Conservation (phyloP, 2,113 vertebrate genomes). For the Megaleporinus macrocephalus region DNA sequence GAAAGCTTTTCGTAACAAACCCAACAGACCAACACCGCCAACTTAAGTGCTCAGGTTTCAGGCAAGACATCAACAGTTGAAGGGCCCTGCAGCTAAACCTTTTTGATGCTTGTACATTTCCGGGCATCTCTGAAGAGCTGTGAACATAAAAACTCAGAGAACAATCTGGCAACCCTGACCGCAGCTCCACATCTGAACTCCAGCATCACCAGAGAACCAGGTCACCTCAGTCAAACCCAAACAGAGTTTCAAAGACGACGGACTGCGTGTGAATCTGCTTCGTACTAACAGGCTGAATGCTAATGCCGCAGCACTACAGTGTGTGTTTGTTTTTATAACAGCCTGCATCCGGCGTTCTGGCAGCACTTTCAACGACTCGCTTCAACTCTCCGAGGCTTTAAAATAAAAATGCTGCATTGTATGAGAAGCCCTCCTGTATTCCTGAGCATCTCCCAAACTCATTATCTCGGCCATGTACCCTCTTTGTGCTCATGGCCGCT, state of each 20-base stretch:
- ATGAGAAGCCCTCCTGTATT: not conserved
- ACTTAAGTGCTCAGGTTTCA: too few species aligned
- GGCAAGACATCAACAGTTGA: too few species aligned
- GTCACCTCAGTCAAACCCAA: slow-evolving; percentile 3
- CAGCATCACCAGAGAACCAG: slow-evolving; percentile 21
- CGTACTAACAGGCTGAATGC: not conserved
- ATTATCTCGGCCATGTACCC: not conserved
- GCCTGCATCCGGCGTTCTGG: slow-evolving; percentile 3
- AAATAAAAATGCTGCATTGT: slow-evolving; percentile 5
- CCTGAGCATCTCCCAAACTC: slow-evolving; percentile 6
- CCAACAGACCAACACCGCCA: too few species aligned
- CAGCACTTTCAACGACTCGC: slow-evolving; percentile 8
- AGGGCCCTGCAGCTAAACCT: too few species aligned
- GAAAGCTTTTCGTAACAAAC: too few species aligned
- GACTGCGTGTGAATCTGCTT: slow-evolving; percentile 33
- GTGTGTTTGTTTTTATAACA: slow-evolving; percentile 20
- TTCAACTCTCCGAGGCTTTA: not conserved
- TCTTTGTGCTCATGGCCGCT: slow-evolving; percentile 27
- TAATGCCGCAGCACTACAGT: slow-evolving; percentile 18
- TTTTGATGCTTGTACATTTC: too few species aligned
- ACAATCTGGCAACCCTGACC: too few species aligned
- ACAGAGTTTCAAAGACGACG: not conserved
- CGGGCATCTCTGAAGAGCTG: too few species aligned
- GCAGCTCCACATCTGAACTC: too few species aligned
- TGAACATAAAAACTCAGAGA: too few species aligned